These are phyloP conservation scores for Orchesella cincta DNA, from an alignment of 1,140 invertebrate species.

Conservation along the genomic window DNA sequence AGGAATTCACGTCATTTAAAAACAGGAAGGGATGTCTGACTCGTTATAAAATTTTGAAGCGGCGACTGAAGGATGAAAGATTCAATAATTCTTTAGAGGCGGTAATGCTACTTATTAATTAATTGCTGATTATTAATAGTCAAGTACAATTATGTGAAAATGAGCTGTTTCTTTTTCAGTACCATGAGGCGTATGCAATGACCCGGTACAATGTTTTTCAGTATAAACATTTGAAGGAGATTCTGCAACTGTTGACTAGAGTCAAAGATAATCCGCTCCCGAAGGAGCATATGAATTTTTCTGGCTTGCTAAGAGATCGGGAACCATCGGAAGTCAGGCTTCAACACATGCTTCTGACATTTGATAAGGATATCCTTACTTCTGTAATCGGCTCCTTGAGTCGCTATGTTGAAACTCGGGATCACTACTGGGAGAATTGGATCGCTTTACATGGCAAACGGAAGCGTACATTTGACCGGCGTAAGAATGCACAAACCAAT, in stretches of 20 bases:
- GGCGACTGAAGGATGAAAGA: conserved; percentile 29
- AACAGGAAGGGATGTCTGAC: conserved; percentile 50
- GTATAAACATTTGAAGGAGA: conserved; percentile 47
- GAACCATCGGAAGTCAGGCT: conserved; percentile 41
- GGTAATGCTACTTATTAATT: conserved; percentile 34
- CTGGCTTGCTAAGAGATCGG: conserved; percentile 8
- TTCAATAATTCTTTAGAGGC: conserved; percentile 39
- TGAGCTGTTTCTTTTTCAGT: conserved; percentile 36
- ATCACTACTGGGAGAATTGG: conserved; percentile 42
- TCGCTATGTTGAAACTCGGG: conserved; percentile 33
- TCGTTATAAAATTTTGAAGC: conserved; percentile 44
- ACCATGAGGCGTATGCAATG: conserved; percentile 48
- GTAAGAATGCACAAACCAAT: conserved; percentile 35
- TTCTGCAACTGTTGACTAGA: conserved; percentile 34
- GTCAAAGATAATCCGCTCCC: conserved; percentile 12
- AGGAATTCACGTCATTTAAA: conserved; percentile 47
- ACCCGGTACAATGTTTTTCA: conserved; percentile 49
- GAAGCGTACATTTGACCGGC: conserved; percentile 44
- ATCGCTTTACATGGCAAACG: conserved; percentile 22
- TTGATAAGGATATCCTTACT: conserved; percentile 36
- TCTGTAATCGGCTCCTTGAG: conserved; percentile 37
- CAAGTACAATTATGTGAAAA: neutral
- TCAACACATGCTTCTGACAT: conserved; percentile 39
- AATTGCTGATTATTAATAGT: neutral
- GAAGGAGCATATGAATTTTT: neutral